Evolutionary conservation across 2,888 invertebrate species (phyloP).

Genomic region (Agonopterix arenella): DNA sequence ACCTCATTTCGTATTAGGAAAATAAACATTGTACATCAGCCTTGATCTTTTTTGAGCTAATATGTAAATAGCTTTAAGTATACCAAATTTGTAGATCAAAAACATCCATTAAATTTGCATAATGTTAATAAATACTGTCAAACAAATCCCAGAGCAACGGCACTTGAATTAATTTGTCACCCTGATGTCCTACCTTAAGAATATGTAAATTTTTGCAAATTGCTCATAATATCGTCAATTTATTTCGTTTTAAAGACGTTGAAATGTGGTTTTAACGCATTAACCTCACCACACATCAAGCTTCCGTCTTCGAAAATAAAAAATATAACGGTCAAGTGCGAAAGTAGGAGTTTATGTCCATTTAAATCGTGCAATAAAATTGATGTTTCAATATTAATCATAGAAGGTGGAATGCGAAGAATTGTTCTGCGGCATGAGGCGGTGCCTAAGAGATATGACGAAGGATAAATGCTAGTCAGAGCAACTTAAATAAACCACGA

Average conservation of each 20-base stretch:
- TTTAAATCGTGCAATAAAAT: conserved; percentile 7
- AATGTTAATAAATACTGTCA: conserved; percentile 1
- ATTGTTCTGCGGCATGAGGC: conserved; percentile 11
- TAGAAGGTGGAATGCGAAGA: conserved; percentile 17
- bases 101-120: conserved; percentile 5
- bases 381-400: conserved; percentile 21
- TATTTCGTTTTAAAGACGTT: conserved; percentile 22
- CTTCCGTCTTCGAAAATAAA: conserved; percentile 10
- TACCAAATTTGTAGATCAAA: conserved; percentile 2
- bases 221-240: conserved; percentile 15
- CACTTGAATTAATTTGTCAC: conserved; percentile 17
- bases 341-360: conserved; percentile 13
- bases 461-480: conserved; percentile 46
- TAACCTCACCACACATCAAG: conserved; percentile 12
- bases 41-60: neutral
- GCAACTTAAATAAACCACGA: conserved; percentile 57
- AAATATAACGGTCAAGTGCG: conserved; percentile 26
- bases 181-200: conserved; percentile 5
- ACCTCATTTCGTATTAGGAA: neutral
- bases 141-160: conserved; percentile 15
- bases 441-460: conserved; percentile 30
- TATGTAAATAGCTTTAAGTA: neutral
- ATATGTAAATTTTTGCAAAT: conserved; percentile 18
- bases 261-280: conserved; percentile 22
- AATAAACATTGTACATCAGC: neutral